Base-by-base conservation (phyloP, 2,888 invertebrate species). In the Calliphora vomitoria region DNA sequence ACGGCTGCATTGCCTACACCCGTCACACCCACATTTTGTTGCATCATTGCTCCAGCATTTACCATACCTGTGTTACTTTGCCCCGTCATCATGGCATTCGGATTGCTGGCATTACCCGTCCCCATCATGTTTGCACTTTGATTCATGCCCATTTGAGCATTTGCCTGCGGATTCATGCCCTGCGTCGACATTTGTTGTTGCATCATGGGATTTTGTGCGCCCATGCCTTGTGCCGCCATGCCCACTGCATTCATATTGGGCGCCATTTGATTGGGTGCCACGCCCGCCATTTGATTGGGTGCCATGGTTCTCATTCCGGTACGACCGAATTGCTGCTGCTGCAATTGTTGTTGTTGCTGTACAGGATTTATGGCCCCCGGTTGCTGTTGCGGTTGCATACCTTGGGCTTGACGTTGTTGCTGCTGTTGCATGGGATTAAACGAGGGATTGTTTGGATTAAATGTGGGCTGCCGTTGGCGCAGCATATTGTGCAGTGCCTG, bases 401-500 rank as follows among this genome's bases (percentile, higher is more conserved):
- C 83, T 66, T 89, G 89, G 8, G 82, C 47, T 74, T 92, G 93
- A 53, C 91, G 92, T 92, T 91, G 91, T 84, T 91, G 91, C 62
- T 91, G 93, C 62, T 92, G 92, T 69, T 92, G 92, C 87, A 92
- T 91, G 58, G 91, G 91, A 89, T 91, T 93, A 47, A 92, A 92
- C 2, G 90, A 87, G 3, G 92, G 91, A 88, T 89, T 91, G 35
- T 89, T 91, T 85, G 93, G 93, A 88, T 94, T 95, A 13, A 94
- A 94, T 1, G 94, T 93, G 0, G 97, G 97, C 89, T 97, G 95
- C 6, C 98, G 95, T 90, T 96, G 96, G 0, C 97, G 95, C 78
- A 98, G 94, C 97, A 98, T 97, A 91, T 97, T 96, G 74, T 97
- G 97, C 55, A 98, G 94, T 0, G 98, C 98, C 92, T 97, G 97